A percentile compares a stretch with the other conserved stretches of the same genome.
These are phyloP conservation scores for Tautogolabrus adspersus DNA, from an alignment of 2,113 vertebrate species.

Conservation along the genomic window DNA sequence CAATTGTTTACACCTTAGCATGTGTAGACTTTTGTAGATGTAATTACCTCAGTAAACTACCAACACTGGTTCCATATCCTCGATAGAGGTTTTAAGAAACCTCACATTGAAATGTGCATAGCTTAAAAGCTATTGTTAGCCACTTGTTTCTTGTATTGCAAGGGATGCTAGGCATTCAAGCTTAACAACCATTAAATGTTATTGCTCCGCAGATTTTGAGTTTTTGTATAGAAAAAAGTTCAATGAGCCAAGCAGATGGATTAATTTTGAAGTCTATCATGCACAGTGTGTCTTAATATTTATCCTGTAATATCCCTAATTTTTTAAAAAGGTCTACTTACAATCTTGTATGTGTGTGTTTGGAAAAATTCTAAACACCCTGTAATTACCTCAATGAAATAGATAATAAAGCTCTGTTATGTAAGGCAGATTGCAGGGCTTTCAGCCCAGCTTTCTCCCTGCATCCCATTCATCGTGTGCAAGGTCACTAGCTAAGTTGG, in stretches of 20 bases:
- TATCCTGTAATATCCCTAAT: not conserved
- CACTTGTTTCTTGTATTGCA: too few species aligned
- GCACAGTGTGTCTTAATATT: too few species aligned
- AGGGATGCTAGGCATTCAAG: not conserved
- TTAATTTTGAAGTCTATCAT: too few species aligned
- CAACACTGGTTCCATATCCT: too few species aligned
- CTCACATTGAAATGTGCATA: too few species aligned
- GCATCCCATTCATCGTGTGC: slow-evolving; percentile 16
- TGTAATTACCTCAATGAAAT: not conserved
- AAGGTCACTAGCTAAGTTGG: slow-evolving; percentile 30
- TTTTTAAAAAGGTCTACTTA: not conserved
- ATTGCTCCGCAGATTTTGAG: not conserved
- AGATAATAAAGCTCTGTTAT: not conserved
- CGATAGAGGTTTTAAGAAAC: too few species aligned
- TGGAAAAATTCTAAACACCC: not conserved
- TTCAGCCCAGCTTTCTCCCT: slow-evolving; percentile 3
- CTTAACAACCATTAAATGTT: not conserved
- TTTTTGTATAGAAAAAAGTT: slow-evolving; percentile 7
- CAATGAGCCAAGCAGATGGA: not conserved
- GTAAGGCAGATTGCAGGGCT: not conserved
- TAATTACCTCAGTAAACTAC: too few species aligned
- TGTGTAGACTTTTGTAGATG: too few species aligned
- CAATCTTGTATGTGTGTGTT: not conserved
- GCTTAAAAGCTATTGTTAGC: too few species aligned
- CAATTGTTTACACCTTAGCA: too few species aligned